phyloP scores from a whole-genome alignment of 2,888 invertebrate species.

The Laspeyria flexula region DNA sequence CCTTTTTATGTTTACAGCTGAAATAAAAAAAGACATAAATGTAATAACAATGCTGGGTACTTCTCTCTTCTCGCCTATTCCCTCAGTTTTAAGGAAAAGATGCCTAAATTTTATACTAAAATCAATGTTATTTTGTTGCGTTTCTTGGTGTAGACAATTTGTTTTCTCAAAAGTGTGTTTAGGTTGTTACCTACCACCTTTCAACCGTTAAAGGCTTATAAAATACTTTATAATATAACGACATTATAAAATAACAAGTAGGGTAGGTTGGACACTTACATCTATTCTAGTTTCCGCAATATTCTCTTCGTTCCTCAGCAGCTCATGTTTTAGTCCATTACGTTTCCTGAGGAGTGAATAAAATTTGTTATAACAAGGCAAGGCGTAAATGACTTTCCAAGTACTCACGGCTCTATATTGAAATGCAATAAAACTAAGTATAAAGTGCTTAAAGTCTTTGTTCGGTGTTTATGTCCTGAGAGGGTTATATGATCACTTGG shows the following conservation, averaged over 20 bases:
- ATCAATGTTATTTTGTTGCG: no score
- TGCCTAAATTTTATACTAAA: no score
- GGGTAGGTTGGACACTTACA: slow-evolving; percentile 51
- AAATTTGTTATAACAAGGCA: slow-evolving; percentile 17
- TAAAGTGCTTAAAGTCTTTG: slow-evolving; percentile 42
- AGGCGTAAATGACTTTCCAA: slow-evolving; percentile 6
- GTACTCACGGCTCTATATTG: slow-evolving; percentile 24
- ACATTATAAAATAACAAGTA: no score
- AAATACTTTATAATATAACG: no score
- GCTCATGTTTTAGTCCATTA: slow-evolving; percentile 78
- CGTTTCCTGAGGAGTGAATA: slow-evolving; percentile 68
- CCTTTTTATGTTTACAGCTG: slow-evolving; percentile 48
- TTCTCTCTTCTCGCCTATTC: no score
- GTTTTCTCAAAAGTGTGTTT: no score
- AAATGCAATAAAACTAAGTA: slow-evolving; percentile 42
- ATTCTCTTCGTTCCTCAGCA: slow-evolving; percentile 76
- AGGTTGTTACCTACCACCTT: no score
- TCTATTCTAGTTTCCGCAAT: slow-evolving; percentile 80
- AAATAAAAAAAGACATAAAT: slow-evolving; percentile 25
- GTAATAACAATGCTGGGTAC: no score
- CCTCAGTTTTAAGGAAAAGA: no score
- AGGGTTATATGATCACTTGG: slow-evolving; percentile 38
- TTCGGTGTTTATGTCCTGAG: slow-evolving; percentile 40
- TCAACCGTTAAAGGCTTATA: no score
- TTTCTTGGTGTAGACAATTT: no score